Percentiles rank a stretch among this genome's conserved stretches.
These are phyloP conservation scores for Argya squamiceps DNA, from an alignment of 2,797 vertebrate species.

Conservation along the genomic window DNA sequence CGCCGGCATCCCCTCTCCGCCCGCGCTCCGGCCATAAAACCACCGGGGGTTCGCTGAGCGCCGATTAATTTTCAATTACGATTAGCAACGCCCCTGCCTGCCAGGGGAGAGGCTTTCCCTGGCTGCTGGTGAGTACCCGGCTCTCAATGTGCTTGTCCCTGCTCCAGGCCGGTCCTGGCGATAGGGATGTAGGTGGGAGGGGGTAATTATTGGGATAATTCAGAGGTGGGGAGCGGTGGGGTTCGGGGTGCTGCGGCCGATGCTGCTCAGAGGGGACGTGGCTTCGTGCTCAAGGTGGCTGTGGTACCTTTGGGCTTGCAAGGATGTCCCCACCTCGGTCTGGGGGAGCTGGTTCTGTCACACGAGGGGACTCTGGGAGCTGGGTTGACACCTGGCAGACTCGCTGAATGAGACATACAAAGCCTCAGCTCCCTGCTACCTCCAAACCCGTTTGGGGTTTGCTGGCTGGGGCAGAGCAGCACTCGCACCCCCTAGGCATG, in stretches of 20 bases:
- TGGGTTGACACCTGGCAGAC: background rate
- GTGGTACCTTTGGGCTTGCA: accelerated
- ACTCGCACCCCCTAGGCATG: accelerated
- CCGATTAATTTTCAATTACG: background rate
- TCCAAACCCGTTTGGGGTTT: background rate
- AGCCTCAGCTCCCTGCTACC: background rate
- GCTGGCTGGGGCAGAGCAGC: background rate
- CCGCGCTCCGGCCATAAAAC: background rate
- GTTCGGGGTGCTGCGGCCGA: accelerated
- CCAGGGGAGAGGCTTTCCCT: slow-evolving; percentile 3
- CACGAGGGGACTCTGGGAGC: background rate
- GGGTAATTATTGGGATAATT: background rate
- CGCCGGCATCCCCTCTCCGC: background rate
- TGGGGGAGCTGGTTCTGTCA: background rate
- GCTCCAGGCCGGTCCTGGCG: background rate
- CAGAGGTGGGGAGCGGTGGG: accelerated
- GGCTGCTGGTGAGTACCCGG: slow-evolving; percentile 19
- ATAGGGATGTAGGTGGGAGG: accelerated
- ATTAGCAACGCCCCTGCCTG: background rate
- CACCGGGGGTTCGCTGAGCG: background rate
- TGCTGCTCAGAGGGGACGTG: background rate
- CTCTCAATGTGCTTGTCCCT: background rate
- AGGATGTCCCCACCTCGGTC: too few relatives aligned
- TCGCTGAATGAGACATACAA: accelerated
- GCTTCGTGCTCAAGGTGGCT: background rate